Evolutionary conservation across 2,113 vertebrate genomes (phyloP).

Genomic region (Tursiops truncatus): DNA sequence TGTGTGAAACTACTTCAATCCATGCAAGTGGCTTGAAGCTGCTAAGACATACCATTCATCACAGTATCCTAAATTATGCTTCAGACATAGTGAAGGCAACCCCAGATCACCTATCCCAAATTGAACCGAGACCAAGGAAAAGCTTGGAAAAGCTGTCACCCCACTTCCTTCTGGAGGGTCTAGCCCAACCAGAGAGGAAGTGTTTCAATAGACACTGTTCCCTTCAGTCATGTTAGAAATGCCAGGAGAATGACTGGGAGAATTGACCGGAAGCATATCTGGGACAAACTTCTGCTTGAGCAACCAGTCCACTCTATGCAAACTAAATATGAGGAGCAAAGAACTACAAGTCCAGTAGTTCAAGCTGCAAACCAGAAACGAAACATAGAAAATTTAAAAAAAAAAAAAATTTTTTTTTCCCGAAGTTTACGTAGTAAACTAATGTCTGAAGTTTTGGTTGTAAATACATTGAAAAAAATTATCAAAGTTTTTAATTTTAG

Average conservation of each 20-base stretch:
- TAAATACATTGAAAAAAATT: neutral
- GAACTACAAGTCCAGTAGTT: neutral
- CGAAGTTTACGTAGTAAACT: neutral
- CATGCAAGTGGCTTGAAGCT: conserved; percentile 37
- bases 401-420: fast-evolving
- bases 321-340: neutral
- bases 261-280: neutral
- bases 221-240: neutral
- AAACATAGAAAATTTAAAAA: neutral
- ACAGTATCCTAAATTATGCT: conserved; percentile 20
- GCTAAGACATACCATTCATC: neutral
- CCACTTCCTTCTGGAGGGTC: neutral
- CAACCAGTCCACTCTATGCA: neutral
- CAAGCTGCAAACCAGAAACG: neutral
- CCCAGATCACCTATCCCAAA: conserved; percentile 64
- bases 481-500: neutral
- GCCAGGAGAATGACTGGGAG: neutral
- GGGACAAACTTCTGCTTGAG: neutral
- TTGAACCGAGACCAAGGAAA: conserved; percentile 53
- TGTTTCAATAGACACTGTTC: neutral
- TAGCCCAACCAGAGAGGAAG: neutral
- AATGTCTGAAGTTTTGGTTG: neutral
- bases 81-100: conserved; percentile 56
- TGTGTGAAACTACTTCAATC: conserved; percentile 37
- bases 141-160: neutral